A percentile compares a stretch with the other conserved stretches of the same genome.
phyloP scores from a whole-genome alignment of 1,140 invertebrate species.

The Zaprionus gabonicus region DNA sequence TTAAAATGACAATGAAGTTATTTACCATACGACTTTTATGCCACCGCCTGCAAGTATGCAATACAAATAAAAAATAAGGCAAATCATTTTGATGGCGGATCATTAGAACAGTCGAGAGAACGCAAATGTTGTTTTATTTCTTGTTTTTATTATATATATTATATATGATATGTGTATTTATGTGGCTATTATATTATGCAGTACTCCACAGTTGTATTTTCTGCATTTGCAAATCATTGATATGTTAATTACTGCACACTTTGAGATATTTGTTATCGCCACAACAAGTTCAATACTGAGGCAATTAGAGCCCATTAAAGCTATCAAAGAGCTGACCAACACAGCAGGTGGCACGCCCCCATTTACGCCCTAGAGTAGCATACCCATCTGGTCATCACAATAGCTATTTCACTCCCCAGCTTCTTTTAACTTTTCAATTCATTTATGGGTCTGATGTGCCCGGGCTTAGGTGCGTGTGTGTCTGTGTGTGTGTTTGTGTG shows the following conservation, averaged over 20 bases:
- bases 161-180: too few species aligned
- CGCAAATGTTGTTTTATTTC: too few species aligned
- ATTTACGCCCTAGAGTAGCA: background rate
- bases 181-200: too few species aligned
- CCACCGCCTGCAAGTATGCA: too few species aligned
- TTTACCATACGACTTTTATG: too few species aligned
- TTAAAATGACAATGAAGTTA: too few species aligned
- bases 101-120: too few species aligned
- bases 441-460: background rate
- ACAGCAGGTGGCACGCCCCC: conserved; percentile 58
- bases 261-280: background rate
- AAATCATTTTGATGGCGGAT: too few species aligned
- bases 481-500: background rate
- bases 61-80: too few species aligned
- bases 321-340: conserved; percentile 46
- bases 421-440: conserved; percentile 32
- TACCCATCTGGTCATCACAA: background rate
- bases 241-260: background rate
- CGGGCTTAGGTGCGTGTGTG: too few species aligned
- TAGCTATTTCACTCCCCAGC: background rate
- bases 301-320: conserved; percentile 48
- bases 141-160: too few species aligned
- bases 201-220: background rate
- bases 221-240: background rate
- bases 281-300: background rate